Conservation (phyloP, 2,113 vertebrate genomes). For the Silurus glanis region DNA sequence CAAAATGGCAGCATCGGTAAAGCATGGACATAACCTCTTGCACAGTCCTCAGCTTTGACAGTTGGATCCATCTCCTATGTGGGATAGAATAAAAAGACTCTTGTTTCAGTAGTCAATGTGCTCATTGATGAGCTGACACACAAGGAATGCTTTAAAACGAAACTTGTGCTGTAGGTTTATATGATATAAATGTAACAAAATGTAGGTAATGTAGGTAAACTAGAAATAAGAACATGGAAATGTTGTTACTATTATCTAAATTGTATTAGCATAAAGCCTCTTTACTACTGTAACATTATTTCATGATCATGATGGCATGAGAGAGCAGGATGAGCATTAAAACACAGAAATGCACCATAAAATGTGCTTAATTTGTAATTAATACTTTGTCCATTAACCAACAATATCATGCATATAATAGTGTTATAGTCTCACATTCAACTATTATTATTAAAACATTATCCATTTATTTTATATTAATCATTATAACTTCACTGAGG, state of each 20-base stretch:
- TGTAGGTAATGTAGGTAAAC: background rate
- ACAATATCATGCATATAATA: background rate
- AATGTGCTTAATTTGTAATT: background rate
- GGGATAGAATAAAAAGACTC: conserved; percentile 10
- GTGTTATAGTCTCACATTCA: background rate
- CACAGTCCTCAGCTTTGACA: background rate
- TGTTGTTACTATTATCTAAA: background rate
- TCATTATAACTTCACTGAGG: too few species aligned
- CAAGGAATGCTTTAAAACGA: background rate
- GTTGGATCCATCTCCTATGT: background rate
- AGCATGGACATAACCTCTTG: background rate
- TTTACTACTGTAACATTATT: background rate
- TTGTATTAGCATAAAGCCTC: background rate
- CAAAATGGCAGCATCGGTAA: background rate
- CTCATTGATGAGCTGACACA: conserved; percentile 11
- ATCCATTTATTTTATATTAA: background rate
- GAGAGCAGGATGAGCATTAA: background rate
- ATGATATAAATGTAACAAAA: background rate
- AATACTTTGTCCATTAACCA: background rate
- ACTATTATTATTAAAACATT: background rate
- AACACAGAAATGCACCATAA: background rate
- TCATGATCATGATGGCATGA: background rate
- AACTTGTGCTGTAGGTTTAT: background rate
- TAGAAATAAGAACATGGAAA: background rate
- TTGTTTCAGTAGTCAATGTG: conserved; percentile 41